A percentile compares a stretch with the other conserved stretches of the same genome.
phyloP scores from a whole-genome alignment of 1,140 invertebrate species.

The Drosophila gunungcola region DNA sequence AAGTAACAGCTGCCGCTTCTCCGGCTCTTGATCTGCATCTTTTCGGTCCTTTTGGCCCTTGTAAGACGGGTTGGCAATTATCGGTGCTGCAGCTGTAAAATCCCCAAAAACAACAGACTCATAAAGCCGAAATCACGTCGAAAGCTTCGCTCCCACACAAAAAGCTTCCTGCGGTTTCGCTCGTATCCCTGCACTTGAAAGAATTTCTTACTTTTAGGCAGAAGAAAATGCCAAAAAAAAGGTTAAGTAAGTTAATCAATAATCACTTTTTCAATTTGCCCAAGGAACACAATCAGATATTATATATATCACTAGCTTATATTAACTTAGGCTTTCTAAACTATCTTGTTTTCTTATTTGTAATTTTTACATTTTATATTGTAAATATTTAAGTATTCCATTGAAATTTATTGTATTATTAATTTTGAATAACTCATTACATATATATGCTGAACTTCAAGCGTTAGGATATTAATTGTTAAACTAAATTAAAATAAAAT shows the following conservation, averaged over 20 bases:
- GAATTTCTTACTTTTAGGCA: not conserved
- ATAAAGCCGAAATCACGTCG: slow-evolving; percentile 34
- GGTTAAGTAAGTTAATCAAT: too few relatives aligned
- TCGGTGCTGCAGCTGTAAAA: slow-evolving; percentile 71
- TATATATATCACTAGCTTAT: too few relatives aligned
- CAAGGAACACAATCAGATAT: too few relatives aligned
- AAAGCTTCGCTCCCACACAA: slow-evolving; percentile 81
- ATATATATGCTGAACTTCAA: too few relatives aligned
- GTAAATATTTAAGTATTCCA: too few relatives aligned
- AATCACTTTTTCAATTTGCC: too few relatives aligned
- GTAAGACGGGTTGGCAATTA: slow-evolving; percentile 66
- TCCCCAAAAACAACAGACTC: slow-evolving; percentile 35
- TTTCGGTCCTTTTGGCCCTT: slow-evolving; percentile 51
- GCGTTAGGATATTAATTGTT: too few relatives aligned
- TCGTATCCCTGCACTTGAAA: slow-evolving; percentile 3
- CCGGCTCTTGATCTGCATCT: slow-evolving; percentile 35
- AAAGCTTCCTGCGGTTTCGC: slow-evolving; percentile 33
- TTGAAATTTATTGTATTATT: too few relatives aligned
- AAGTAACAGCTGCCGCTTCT: slow-evolving; percentile 74
- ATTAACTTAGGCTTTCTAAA: too few relatives aligned
- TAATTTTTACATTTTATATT: not conserved
- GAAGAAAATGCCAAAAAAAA: not conserved
- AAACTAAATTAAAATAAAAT: too few relatives aligned
- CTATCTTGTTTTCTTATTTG: too few relatives aligned
- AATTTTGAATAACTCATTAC: too few relatives aligned